Evolutionary conservation across 1,140 invertebrate species (phyloP).

Genomic region (Plodia interpunctella): DNA sequence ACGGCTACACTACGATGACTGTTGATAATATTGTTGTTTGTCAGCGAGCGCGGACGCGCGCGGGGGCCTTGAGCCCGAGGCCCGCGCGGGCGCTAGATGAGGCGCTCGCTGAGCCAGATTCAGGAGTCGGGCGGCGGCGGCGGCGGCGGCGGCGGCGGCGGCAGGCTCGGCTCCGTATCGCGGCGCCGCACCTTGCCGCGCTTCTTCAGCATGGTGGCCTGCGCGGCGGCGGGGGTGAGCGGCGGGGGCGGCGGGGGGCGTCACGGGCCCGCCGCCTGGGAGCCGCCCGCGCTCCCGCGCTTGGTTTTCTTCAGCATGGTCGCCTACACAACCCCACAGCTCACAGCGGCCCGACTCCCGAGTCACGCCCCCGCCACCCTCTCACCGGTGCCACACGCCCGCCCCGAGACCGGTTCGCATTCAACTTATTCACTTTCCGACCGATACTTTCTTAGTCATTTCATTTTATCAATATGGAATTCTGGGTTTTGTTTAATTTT

Average conservation of each 20-base stretch:
- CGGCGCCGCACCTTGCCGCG: conserved; percentile 96
- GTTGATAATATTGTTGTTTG: conserved; percentile 30
- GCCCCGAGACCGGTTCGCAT: conserved; percentile 7
- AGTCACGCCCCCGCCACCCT: conserved; percentile 27
- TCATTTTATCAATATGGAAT: background rate
- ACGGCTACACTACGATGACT: background rate
- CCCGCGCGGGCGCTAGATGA: conserved; percentile 81
- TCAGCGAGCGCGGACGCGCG: conserved; percentile 54
- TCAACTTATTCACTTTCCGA: too few relatives aligned
- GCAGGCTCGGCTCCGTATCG: conserved; percentile 94
- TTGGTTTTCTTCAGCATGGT: conserved; percentile 97
- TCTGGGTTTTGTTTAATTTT: background rate
- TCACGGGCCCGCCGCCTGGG: conserved; percentile 59
- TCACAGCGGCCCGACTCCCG: conserved; percentile 17
- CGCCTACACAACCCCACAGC: conserved; percentile 78
- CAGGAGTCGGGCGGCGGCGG: conserved; percentile 69
- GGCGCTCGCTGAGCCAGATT: conserved; percentile 82
- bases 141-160: conserved; percentile 81
- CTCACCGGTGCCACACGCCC: conserved; percentile 17
- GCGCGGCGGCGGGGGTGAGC: conserved; percentile 76
- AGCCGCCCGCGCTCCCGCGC: conserved; percentile 81
- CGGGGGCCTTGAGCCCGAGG: conserved; percentile 75
- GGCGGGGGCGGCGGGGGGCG: conserved; percentile 32
- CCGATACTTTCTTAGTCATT: too few relatives aligned
- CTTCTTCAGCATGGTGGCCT: conserved; percentile 93